A percentile compares a stretch with the other conserved stretches of the same genome.
Conservation (phyloP, 2,113 vertebrate species). For the Stercorarius parasiticus region DNA sequence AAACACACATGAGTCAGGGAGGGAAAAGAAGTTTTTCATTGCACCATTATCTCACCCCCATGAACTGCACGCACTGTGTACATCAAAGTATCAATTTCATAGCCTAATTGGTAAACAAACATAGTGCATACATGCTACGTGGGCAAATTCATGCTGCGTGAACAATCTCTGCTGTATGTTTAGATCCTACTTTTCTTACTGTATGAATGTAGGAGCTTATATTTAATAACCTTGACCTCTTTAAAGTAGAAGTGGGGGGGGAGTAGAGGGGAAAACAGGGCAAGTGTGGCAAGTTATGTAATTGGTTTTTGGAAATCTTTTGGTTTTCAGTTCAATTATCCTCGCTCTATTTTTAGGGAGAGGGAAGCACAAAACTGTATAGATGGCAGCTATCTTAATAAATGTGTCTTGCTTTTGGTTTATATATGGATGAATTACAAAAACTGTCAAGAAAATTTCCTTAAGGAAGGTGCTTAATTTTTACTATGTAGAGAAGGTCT, state of each 20-base stretch:
- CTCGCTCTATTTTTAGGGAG: background rate
- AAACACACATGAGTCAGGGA: background rate
- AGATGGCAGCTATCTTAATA: background rate
- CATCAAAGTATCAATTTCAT: background rate
- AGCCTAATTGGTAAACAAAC: background rate
- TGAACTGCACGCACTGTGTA: background rate
- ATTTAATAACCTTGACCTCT: constrained; percentile 50
- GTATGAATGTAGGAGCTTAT: background rate
- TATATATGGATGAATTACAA: background rate
- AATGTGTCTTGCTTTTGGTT: background rate
- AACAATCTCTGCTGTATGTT: background rate
- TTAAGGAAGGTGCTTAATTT: background rate
- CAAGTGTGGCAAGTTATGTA: constrained; percentile 19
- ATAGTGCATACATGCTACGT: accelerated
- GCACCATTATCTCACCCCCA: background rate
- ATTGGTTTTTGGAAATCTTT: constrained; percentile 1
- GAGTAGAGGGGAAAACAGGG: background rate
- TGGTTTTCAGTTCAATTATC: constrained; percentile 22
- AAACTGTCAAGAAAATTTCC: background rate
- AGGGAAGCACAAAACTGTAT: background rate
- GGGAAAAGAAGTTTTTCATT: background rate
- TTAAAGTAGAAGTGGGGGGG: background rate
- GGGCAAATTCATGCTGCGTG: background rate
- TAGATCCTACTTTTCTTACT: background rate
- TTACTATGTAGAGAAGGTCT: background rate